Conservation (phyloP, 92 coral and sea anemone genomes). For the Phenganax stokvisi region DNA sequence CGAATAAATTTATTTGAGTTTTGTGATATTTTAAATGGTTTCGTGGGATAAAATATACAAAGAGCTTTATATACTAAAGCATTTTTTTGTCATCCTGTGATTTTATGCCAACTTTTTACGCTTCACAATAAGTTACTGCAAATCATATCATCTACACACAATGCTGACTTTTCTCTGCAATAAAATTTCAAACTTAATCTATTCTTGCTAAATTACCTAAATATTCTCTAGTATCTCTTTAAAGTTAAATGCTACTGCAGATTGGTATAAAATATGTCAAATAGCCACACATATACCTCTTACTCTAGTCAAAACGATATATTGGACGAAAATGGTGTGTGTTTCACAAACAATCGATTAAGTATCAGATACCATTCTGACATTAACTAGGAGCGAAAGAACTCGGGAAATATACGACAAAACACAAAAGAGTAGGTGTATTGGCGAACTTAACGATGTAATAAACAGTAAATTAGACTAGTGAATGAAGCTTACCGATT, state of each 20-base stretch:
- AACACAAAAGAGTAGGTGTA: conserved; percentile 10
- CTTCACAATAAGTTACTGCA: too few relatives aligned
- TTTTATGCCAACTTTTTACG: too few relatives aligned
- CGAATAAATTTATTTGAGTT: too few relatives aligned
- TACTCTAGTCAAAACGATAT: background rate
- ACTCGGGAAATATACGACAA: background rate
- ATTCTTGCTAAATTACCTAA: background rate
- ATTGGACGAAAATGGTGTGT: background rate
- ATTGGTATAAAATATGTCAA: background rate
- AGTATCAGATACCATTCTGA: background rate
- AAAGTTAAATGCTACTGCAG: background rate
- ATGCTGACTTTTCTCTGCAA: too few relatives aligned
- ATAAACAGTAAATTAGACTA: background rate
- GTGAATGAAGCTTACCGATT: conserved; percentile 59
- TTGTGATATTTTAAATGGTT: background rate
- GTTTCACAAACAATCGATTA: background rate
- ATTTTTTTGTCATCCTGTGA: background rate
- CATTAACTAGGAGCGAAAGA: background rate
- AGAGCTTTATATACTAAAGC: background rate
- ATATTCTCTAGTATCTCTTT: background rate
- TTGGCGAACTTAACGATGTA: background rate
- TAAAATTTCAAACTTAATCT: too few relatives aligned
- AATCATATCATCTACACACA: too few relatives aligned
- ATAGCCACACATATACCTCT: background rate
- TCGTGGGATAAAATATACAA: background rate